These are phyloP conservation scores for Agrotis puta DNA, from an alignment of 2,888 invertebrate genomes.

Conservation along the genomic window DNA sequence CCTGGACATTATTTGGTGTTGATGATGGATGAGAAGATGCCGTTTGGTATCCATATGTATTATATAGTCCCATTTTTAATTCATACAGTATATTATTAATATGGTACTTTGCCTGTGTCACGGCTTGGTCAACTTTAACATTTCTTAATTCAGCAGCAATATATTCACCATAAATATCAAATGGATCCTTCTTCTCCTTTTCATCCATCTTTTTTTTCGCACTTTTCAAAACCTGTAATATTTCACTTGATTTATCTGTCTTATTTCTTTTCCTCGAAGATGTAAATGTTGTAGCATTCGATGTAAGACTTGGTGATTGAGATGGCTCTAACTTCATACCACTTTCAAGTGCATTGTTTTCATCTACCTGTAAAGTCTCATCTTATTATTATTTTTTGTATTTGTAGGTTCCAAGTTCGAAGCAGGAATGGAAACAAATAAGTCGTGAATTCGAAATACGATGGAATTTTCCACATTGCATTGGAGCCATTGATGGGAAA, in stretches of 20 bases:
- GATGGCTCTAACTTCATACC: constrained; percentile 57
- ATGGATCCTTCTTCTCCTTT: constrained; percentile 53
- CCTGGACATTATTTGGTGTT: constrained; percentile 60
- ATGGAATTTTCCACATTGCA: constrained; percentile 64
- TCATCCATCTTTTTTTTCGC: constrained; percentile 58
- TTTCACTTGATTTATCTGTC: constrained; percentile 55
- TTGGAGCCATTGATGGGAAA: constrained; percentile 54
- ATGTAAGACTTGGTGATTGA: constrained; percentile 59
- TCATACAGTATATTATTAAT: constrained; percentile 64
- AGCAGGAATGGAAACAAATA: constrained; percentile 46
- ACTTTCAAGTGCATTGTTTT: too few species aligned
- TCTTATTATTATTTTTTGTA: too few species aligned
- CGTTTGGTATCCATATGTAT: constrained; percentile 41
- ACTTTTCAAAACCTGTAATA: constrained; percentile 59
- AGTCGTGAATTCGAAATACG: constrained; percentile 53
- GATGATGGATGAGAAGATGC: constrained; percentile 60
- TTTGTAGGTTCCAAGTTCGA: too few species aligned
- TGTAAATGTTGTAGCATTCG: constrained; percentile 60
- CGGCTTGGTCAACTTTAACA: constrained; percentile 64
- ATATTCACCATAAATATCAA: constrained; percentile 64
- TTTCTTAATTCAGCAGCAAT: constrained; percentile 64
- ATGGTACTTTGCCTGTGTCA: constrained; percentile 62
- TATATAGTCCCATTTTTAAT: constrained; percentile 63
- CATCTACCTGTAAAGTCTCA: too few species aligned
- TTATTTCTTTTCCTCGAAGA: constrained; percentile 62